A percentile compares a stretch with the other conserved stretches of the same genome.
Evolutionary conservation across 2,888 invertebrate genomes (phyloP).

Genomic region (Oscheius sp.): DNA sequence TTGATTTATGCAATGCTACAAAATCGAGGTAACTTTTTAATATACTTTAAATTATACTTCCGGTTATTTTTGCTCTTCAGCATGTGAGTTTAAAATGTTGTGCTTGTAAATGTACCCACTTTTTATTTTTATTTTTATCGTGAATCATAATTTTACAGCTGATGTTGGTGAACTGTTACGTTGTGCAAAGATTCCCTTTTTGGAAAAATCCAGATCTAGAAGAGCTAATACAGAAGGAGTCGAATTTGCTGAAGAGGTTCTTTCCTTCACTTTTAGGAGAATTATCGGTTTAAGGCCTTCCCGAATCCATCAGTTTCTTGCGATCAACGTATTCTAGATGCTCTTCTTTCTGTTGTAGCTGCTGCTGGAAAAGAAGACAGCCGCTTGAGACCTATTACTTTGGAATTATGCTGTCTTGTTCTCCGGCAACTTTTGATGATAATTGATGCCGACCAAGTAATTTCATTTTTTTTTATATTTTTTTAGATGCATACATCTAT

Average conservation of each 20-base stretch:
- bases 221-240: constrained; percentile 28
- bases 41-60: neutral
- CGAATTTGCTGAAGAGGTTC: constrained; percentile 27
- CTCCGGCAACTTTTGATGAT: constrained; percentile 78
- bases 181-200: constrained; percentile 47
- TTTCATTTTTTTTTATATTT: neutral
- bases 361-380: constrained; percentile 75
- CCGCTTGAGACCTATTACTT: constrained; percentile 87
- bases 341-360: constrained; percentile 41
- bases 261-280: neutral
- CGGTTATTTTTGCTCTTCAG: constrained; percentile 5
- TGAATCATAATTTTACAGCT: constrained; percentile 36
- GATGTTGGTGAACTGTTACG: constrained; percentile 51
- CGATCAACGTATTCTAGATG: constrained; percentile 49
- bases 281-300: neutral
- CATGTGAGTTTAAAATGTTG: constrained; percentile 21
- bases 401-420: constrained; percentile 86
- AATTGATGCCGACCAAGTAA: constrained; percentile 71
- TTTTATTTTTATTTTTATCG: neutral
- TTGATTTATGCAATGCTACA: constrained; percentile 90
- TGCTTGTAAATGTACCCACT: neutral
- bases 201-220: neutral
- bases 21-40: constrained; percentile 82
- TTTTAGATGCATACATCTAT: constrained; percentile 39
- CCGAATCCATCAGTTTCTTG: constrained; percentile 6